These are phyloP conservation scores for Hipparchia semele DNA, from an alignment of 2,888 invertebrate species.

Conservation along the genomic window DNA sequence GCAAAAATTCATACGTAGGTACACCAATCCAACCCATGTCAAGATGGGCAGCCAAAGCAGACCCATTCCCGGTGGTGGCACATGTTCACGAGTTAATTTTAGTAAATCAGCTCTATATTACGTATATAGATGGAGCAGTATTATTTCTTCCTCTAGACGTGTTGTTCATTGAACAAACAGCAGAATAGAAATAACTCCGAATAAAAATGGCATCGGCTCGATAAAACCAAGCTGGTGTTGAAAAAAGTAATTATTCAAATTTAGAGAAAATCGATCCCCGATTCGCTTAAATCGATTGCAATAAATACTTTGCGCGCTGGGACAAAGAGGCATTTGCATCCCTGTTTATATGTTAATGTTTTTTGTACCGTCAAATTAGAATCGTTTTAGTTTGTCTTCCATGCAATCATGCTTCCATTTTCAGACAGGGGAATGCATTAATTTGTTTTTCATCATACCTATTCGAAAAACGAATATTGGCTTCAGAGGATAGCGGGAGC, in stretches of 20 bases:
- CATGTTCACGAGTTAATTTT: no score
- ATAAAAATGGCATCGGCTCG: slow-evolving; percentile 11
- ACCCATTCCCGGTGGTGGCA: no score
- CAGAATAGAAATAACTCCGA: slow-evolving; percentile 2
- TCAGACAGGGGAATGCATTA: neutral
- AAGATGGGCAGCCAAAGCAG: no score
- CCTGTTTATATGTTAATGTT: neutral
- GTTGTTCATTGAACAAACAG: neutral
- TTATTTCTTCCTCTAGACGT: neutral
- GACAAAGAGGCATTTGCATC: slow-evolving; percentile 11
- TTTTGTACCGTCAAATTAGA: neutral
- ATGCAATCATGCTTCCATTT: neutral
- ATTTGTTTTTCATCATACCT: no score
- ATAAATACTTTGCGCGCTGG: slow-evolving; percentile 11
- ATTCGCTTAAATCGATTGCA: slow-evolving; percentile 9
- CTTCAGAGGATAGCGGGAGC: no score
- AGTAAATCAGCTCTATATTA: no score
- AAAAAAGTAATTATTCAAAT: slow-evolving; percentile 12
- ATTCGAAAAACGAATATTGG: no score
- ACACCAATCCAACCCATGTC: no score
- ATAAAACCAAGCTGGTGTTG: slow-evolving; percentile 2
- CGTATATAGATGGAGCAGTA: neutral
- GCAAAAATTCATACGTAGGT: no score
- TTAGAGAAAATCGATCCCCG: slow-evolving; percentile 9
- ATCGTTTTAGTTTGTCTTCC: neutral